Evolutionary conservation across 2,888 invertebrate genomes (phyloP), one percentile per base, ranked within the genome.

Genomic region (Mantis religiosa): DNA sequence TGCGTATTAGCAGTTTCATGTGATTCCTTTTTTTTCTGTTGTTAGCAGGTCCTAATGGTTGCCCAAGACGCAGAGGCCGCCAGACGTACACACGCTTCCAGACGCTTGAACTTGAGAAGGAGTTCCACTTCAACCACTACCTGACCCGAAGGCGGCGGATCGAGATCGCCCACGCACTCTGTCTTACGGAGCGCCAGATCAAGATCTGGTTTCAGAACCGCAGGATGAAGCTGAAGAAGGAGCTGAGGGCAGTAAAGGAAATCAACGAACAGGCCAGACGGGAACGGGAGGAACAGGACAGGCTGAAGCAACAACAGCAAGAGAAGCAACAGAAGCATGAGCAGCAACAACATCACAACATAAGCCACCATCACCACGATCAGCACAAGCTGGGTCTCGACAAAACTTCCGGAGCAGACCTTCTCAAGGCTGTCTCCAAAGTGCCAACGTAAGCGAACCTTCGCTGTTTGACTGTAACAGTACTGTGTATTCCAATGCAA

Each of bases 51-150:
- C 98, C 99, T 89, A 99, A 98, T 93, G 98, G 98, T 90, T 98
- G 98, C 93, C 98, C 98, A 91, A 95, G 98, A 92, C 96, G 98
- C 93, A 96, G 99, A 92, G 99, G 99, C 90, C 95, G 99, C 91
- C 99, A 99, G 94, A 99, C 99, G 28, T 99, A 99, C 95, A 99
- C 99, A 91, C 97, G 99, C 92, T 98, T 99, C 95, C 99, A 99
- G 94, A 99, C 99, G 34, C 95, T 99, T 94, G 99, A 99, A 93
- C 95, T 99, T 94, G 99, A 99, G 94, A 99, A 99, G 94, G 99
- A 99, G 95, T 99, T 99, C 95, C 98, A 99, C 93, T 98, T 98
- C 95, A 99, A 99, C 94, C 98, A 98, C 93, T 99, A 99, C 94
- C 95, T 99, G 93, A 99, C 99, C 92, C 96, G 99, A 93, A 95